Conservation (phyloP, 2,888 invertebrate genomes). For the Cataglyphis cursor region DNA sequence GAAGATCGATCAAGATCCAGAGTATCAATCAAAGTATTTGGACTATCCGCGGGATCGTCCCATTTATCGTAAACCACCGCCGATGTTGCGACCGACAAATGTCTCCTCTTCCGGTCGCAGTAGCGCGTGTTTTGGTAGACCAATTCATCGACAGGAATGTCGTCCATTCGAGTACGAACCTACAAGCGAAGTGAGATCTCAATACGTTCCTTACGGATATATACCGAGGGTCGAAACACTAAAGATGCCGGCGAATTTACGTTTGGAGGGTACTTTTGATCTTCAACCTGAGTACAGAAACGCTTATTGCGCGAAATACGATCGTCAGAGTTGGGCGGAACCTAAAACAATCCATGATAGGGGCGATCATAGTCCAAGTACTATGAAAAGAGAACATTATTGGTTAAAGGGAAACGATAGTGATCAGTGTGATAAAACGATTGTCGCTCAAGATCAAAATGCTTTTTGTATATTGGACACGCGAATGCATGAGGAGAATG, state of each 20-base stretch:
- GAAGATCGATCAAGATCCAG: slow-evolving; percentile 85
- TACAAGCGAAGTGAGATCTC: slow-evolving; percentile 80
- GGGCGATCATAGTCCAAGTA: slow-evolving; percentile 80
- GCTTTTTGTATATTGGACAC: slow-evolving; percentile 83
- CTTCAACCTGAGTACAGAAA: slow-evolving; percentile 87
- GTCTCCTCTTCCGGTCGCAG: slow-evolving; percentile 66
- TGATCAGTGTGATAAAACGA: slow-evolving; percentile 79
- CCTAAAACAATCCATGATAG: slow-evolving; percentile 71
- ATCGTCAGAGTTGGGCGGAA: slow-evolving; percentile 60
- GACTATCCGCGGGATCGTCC: slow-evolving; percentile 79
- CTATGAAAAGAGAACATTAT: slow-evolving; percentile 79
- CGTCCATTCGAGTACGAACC: slow-evolving; percentile 67
- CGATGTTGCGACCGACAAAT: slow-evolving; percentile 73
- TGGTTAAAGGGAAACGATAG: slow-evolving; percentile 78
- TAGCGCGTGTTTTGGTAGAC: slow-evolving; percentile 55
- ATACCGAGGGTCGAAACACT: slow-evolving; percentile 81
- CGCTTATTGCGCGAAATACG: slow-evolving; percentile 82
- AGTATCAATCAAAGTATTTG: slow-evolving; percentile 85
- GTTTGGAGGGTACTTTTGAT: slow-evolving; percentile 85
- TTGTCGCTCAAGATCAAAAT: slow-evolving; percentile 80
- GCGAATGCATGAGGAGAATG: slow-evolving; percentile 81
- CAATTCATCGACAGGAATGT: slow-evolving; percentile 37
- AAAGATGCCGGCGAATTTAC: slow-evolving; percentile 84
- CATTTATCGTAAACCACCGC: slow-evolving; percentile 78
- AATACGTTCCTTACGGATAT: slow-evolving; percentile 81